Evolutionary conservation across 1,140 invertebrate species (phyloP).

Genomic region (Aphidius gifuensis): DNA sequence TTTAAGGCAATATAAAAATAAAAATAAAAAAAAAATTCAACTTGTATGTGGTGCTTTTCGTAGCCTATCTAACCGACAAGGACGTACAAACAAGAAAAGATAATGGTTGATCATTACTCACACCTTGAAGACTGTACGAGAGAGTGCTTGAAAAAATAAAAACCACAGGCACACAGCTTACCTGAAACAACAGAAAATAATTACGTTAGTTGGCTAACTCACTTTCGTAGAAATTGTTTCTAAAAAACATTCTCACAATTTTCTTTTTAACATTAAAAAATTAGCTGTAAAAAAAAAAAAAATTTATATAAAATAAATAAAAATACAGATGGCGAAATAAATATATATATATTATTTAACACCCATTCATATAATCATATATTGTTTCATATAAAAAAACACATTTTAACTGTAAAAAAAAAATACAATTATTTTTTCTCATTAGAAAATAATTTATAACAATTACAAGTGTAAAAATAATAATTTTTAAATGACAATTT

Average conservation of each 20-base stretch:
- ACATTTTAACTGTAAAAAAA: background rate
- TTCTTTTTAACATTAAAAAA: background rate
- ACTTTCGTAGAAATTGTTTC: conserved; percentile 23
- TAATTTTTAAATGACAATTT: background rate
- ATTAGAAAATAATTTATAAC: background rate
- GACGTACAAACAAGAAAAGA: conserved; percentile 43
- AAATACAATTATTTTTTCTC: background rate
- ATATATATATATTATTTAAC: no score
- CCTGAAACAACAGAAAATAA: conserved; percentile 51
- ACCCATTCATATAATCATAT: no score
- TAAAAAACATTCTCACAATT: background rate
- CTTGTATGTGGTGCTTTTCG: conserved; percentile 10
- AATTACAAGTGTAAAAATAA: background rate
- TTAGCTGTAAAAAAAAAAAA: background rate
- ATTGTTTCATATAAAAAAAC: no score
- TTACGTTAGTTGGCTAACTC: conserved; percentile 37
- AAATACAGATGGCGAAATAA: no score
- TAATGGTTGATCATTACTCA: conserved; percentile 48
- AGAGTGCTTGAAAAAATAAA: background rate
- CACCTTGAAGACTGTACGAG: conserved; percentile 29
- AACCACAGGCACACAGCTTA: conserved; percentile 32
- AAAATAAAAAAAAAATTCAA: conserved; percentile 1
- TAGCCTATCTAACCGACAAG: conserved; percentile 28
- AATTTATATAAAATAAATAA: background rate
- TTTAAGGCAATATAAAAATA: conserved; percentile 13